phyloP scores from a whole-genome alignment of 2,888 invertebrate species.

The Oligia strigilis region DNA sequence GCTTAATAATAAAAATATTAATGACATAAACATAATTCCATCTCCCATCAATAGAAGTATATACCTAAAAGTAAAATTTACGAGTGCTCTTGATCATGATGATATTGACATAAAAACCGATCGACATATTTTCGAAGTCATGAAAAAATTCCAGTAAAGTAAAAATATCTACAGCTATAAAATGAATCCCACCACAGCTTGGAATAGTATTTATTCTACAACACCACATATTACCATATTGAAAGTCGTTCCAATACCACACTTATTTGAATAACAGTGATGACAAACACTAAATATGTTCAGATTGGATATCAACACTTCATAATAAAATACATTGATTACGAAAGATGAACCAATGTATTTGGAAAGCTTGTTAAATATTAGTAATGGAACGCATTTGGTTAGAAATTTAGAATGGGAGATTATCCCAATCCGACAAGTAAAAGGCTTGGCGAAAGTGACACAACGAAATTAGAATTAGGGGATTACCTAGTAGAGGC shows the following conservation, averaged over 20 bases:
- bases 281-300: conserved; percentile 14
- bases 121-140: not conserved
- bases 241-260: not conserved
- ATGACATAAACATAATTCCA: not conserved
- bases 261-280: conserved; percentile 40
- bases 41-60: too few relatives aligned
- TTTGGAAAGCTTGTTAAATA: not conserved
- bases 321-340: not conserved
- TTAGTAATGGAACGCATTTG: not conserved
- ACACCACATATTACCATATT: conserved; percentile 13
- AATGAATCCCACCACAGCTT: not conserved
- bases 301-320: conserved; percentile 16
- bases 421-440: not conserved
- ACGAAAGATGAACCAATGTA: not conserved
- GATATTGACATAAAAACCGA: not conserved
- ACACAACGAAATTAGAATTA: not conserved
- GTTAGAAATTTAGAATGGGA: not conserved
- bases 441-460: not conserved
- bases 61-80: not conserved
- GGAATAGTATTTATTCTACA: not conserved
- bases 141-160: not conserved
- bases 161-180: not conserved
- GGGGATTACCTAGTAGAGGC: not conserved
- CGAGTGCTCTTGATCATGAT: not conserved
- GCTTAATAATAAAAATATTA: not conserved